phyloP scores from a whole-genome alignment of 2,113 vertebrate genomes.

The Onychostruthus taczanowskii region DNA sequence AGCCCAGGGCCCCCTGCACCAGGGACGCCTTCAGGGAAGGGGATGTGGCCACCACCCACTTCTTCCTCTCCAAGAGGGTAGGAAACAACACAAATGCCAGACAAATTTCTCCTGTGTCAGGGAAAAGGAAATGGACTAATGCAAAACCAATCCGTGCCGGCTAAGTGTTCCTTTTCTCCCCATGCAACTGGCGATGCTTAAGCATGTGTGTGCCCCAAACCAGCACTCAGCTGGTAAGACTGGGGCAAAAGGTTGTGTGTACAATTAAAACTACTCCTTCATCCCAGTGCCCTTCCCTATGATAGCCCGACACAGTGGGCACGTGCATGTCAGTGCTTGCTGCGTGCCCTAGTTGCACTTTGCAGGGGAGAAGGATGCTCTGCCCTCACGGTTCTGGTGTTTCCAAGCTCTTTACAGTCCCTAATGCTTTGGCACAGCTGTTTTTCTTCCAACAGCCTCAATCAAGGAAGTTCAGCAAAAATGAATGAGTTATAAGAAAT shows the following conservation, averaged over 20 bases:
- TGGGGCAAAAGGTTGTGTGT: neutral
- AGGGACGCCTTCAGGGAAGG: neutral
- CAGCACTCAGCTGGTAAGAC: neutral
- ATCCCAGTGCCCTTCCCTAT: neutral
- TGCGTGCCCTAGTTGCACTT: neutral
- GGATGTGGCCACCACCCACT: conserved; percentile 56
- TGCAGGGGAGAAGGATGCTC: neutral
- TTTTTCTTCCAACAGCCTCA: neutral
- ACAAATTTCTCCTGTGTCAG: conserved; percentile 18
- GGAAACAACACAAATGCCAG: neutral
- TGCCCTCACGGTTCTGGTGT: neutral
- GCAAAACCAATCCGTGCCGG: neutral
- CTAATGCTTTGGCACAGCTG: neutral
- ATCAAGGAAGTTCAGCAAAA: neutral
- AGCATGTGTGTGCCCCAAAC: neutral
- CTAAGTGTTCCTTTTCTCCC: neutral
- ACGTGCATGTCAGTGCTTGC: neutral
- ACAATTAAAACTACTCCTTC: neutral
- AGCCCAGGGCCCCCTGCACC: neutral
- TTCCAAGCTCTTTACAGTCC: neutral
- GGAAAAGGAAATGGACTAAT: conserved; percentile 26
- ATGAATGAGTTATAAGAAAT: neutral
- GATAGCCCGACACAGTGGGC: neutral
- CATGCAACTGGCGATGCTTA: neutral
- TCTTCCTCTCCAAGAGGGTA: conserved; percentile 37